Evolutionary conservation across 2,888 invertebrate species (phyloP), one percentile per base, ranked within the genome.

Genomic region (Cacoxenus indagator): DNA sequence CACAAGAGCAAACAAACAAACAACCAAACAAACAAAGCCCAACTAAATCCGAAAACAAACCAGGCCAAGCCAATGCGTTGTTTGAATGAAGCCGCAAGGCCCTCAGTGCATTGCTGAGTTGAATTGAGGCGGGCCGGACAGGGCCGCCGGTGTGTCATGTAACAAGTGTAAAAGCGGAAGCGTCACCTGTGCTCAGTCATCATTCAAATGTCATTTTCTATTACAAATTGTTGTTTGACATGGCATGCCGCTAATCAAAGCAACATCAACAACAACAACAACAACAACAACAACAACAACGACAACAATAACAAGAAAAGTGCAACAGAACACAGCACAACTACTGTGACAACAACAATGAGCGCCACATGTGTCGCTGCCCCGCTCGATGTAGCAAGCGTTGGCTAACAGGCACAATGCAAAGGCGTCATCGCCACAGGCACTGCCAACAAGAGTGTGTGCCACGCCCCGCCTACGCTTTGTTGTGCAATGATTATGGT

Each of bases 171-270:
- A 68, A 62, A 72, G 76, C 79, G 80, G 80, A 81, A 82, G 79
- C 81, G 78, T 72, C 76, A 79, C 81, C 77, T 76, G 81, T 72
- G 72, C 65, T 3, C 43, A 75, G 83, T 81, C 80, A 81, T 82
- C 83, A 82, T 82, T 82, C 81, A 78, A 83, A 82, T 84, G 84
- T 68, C 76, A 78, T 74, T 73, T 75, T 72, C 73, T 75, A 70
- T 70, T 75, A 77, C 82, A 83, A 83, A 83, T 83, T 78, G 78
- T 76, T 83, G 82, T 81, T 83, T 83, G 82, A 83, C 84, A 84
- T 77, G 84, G 76, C 81, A 78, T 75, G 83, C 78, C 80, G 78
- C 83, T 84, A 83, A 84, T 84, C 84, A 84, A 82, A 78, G 81
- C 76, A 71, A 73, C 72, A 27, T 57, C 19, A 31, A 8, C 8